Conservation (phyloP, 2,113 vertebrate species). For the Macroglossus sobrinus region DNA sequence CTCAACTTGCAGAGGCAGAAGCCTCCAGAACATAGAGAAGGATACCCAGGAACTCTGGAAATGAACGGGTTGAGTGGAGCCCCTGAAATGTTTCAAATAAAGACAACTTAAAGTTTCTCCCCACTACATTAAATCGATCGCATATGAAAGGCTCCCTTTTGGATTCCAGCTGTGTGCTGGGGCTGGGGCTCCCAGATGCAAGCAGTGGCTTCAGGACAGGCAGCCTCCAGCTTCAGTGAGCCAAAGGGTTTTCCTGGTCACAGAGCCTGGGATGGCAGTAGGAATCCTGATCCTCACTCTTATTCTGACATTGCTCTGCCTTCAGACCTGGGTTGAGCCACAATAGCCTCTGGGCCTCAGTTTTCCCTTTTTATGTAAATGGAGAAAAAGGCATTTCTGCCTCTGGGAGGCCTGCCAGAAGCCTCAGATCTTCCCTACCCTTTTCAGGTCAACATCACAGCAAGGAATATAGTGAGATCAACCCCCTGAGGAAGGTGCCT, state of each 20-base stretch:
- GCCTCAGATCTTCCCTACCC: neutral
- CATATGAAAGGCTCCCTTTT: neutral
- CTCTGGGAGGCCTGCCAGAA: neutral
- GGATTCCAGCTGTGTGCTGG: neutral
- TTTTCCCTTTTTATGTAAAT: neutral
- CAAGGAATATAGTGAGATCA: constrained; percentile 59
- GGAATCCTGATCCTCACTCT: too few relatives aligned
- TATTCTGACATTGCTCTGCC: neutral
- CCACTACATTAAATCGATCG: too few relatives aligned
- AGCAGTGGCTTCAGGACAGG: neutral
- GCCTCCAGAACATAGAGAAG: neutral
- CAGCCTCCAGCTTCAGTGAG: neutral
- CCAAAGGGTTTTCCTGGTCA: neutral
- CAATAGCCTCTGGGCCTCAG: neutral
- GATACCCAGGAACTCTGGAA: neutral
- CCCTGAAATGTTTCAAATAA: neutral
- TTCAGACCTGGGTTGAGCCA: neutral
- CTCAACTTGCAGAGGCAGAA: neutral
- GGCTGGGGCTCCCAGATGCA: too few relatives aligned
- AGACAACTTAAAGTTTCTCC: neutral
- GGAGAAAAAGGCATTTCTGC: neutral
- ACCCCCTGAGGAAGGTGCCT: constrained; percentile 67
- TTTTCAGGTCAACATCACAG: constrained; percentile 69
- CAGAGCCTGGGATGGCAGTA: neutral
- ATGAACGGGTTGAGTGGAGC: too few relatives aligned